Conservation (phyloP, 2,113 vertebrate genomes). For the Pterocles orientalis region DNA sequence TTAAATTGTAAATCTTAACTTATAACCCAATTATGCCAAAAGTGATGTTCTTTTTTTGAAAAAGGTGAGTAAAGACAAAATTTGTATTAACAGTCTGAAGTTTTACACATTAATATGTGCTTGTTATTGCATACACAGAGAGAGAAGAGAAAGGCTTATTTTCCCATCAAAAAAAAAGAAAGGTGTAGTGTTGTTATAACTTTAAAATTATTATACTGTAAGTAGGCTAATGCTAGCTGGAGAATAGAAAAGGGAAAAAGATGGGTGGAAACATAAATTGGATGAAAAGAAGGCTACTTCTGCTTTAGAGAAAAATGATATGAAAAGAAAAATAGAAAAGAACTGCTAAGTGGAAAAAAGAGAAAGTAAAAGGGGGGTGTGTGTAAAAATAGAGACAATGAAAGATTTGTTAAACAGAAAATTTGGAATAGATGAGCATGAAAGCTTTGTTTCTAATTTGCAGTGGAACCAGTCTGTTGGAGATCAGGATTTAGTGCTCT, state of each 20-base stretch:
- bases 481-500: not conserved
- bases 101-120: not conserved
- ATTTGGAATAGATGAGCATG: not conserved
- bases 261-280: not conserved
- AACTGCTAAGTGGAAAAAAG: not conserved
- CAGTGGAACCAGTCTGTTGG: not conserved
- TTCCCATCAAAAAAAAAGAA: not conserved
- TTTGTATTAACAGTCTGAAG: not conserved
- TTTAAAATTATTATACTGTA: not conserved
- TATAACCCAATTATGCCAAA: not conserved
- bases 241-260: not conserved
- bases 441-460: constrained; percentile 6
- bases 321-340: not conserved
- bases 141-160: not conserved
- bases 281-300: not conserved
- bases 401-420: not conserved
- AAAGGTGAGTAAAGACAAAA: not conserved
- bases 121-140: not conserved
- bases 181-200: not conserved
- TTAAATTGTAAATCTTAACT: not conserved
- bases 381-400: not conserved
- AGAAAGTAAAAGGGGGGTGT: not conserved
- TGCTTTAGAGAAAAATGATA: not conserved
- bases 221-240: not conserved
- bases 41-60: not conserved